Evolutionary conservation across 2,888 invertebrate genomes (phyloP).

Genomic region (Neuroscelio doddi): DNA sequence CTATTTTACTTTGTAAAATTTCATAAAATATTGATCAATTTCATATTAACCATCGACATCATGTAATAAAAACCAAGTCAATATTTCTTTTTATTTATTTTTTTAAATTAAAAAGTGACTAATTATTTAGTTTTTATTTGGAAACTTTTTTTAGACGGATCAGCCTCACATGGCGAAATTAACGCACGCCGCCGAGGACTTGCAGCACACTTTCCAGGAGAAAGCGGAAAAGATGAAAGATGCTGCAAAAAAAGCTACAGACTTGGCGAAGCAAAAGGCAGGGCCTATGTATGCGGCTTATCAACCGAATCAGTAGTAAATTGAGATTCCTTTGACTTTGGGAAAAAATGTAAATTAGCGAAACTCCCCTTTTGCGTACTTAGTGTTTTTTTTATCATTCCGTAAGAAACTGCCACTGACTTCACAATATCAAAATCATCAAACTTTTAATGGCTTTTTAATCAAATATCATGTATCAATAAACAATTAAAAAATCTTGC

Average conservation of each 20-base stretch:
- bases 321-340: background rate
- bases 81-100: background rate
- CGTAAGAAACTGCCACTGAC: background rate
- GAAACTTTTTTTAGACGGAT: slow-evolving; percentile 53
- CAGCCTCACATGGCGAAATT: slow-evolving; percentile 57
- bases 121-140: background rate
- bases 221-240: slow-evolving; percentile 80
- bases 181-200: slow-evolving; percentile 64
- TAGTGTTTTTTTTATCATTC: background rate
- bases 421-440: too few relatives aligned
- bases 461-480: too few relatives aligned
- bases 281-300: slow-evolving; percentile 70
- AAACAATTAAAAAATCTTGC: too few relatives aligned
- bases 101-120: background rate
- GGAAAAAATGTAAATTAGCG: too few relatives aligned
- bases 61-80: background rate
- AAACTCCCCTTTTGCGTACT: background rate
- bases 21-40: too few relatives aligned
- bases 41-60: too few relatives aligned
- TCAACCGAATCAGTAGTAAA: slow-evolving; percentile 67
- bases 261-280: slow-evolving; percentile 80
- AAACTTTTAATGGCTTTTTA: too few relatives aligned
- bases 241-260: slow-evolving; percentile 86
- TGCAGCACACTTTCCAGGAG: slow-evolving; percentile 66
- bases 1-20: background rate